phyloP scores from a whole-genome alignment of 2,113 vertebrate genomes.

The Ophiodon elongatus region DNA sequence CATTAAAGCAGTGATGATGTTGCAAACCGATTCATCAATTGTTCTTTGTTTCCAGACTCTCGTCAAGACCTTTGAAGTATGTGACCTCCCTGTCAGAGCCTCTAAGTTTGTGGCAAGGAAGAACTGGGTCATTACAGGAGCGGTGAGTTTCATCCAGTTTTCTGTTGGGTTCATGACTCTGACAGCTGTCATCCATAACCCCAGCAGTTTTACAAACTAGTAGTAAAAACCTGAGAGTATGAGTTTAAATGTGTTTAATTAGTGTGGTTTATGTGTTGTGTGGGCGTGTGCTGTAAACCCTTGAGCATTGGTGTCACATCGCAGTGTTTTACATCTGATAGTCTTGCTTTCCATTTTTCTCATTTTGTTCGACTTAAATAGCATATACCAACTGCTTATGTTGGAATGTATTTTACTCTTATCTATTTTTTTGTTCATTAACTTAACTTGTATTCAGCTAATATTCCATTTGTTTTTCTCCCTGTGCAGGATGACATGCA shows the following conservation, averaged over 20 bases:
- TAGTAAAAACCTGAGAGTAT: background rate
- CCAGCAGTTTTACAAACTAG: background rate
- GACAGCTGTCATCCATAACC: background rate
- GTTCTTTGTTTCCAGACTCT: conserved; percentile 86
- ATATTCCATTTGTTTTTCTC: background rate
- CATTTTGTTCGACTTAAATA: background rate
- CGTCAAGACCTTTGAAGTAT: conserved; percentile 99
- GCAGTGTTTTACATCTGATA: background rate
- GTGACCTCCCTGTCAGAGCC: conserved; percentile 97
- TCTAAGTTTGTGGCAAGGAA: conserved; percentile 98
- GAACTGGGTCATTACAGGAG: conserved; percentile 99
- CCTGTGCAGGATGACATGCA: conserved; percentile 96
- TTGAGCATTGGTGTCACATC: background rate
- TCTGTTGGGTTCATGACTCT: background rate
- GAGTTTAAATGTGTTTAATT: background rate
- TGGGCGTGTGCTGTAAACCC: background rate
- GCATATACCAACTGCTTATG: background rate
- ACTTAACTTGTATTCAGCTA: background rate
- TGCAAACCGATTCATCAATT: background rate
- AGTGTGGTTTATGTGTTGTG: background rate
- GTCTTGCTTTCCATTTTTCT: background rate
- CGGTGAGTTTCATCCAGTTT: conserved; percentile 85
- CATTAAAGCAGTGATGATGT: background rate
- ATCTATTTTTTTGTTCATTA: background rate
- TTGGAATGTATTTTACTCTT: background rate